phyloP scores from a whole-genome alignment of 2,888 invertebrate species.

The Conchocele bisecta region DNA sequence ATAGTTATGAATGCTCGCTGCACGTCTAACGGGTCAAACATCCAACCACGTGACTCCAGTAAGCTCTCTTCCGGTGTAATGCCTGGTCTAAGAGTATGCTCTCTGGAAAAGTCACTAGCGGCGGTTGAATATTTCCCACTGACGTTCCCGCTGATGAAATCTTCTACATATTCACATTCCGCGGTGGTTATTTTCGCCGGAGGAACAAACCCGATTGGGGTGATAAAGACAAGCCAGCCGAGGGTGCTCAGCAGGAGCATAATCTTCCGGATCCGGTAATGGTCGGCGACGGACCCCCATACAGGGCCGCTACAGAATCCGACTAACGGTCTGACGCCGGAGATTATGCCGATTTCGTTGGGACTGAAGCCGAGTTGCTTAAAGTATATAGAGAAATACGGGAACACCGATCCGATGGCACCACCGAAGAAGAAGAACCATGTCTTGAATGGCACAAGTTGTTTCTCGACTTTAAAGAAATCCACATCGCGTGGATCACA shows the following conservation, averaged over 20 bases:
- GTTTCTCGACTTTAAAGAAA: constrained; percentile 40
- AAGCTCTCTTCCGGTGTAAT: constrained; percentile 44
- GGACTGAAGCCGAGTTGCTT: constrained; percentile 65
- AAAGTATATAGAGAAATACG: constrained; percentile 60
- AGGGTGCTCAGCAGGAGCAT: constrained; percentile 55
- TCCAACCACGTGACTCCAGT: constrained; percentile 63
- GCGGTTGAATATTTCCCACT: neutral
- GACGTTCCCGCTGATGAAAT: constrained; percentile 13
- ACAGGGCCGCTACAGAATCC: constrained; percentile 61
- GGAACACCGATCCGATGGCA: constrained; percentile 60
- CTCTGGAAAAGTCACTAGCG: constrained; percentile 1
- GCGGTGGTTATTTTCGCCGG: constrained; percentile 35
- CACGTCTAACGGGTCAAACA: constrained; percentile 45
- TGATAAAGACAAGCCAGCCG: constrained; percentile 59
- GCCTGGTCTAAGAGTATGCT: constrained; percentile 26
- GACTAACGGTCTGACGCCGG: constrained; percentile 58
- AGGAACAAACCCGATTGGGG: constrained; percentile 60
- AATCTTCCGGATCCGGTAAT: constrained; percentile 54
- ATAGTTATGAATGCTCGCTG: constrained; percentile 48
- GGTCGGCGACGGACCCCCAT: constrained; percentile 61
- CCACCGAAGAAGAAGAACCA: constrained; percentile 63
- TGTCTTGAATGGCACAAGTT: constrained; percentile 54
- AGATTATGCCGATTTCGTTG: constrained; percentile 61
- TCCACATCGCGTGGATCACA: constrained; percentile 9
- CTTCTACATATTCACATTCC: constrained; percentile 42